Conservation (phyloP, 2,797 vertebrate species). For the Muscicapa striata region DNA sequence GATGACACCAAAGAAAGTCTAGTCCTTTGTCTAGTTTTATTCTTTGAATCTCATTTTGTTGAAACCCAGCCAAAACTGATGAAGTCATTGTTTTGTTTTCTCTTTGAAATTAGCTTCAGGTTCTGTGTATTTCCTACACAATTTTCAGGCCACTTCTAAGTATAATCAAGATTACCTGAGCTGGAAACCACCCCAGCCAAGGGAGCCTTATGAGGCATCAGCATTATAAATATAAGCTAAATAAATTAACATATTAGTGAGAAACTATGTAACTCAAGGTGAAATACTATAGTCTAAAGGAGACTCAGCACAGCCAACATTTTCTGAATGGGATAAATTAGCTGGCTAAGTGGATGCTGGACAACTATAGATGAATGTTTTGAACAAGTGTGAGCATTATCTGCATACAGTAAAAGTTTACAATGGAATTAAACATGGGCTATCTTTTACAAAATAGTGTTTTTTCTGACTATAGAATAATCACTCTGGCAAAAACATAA, state of each 20-base stretch:
- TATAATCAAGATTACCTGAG: neutral
- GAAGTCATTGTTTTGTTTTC: constrained; percentile 69
- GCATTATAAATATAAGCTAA: neutral
- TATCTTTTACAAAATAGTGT: neutral
- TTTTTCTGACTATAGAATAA: neutral
- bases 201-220: neutral
- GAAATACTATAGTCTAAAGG: neutral
- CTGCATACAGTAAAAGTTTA: neutral
- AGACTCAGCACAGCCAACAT: neutral
- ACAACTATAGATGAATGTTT: neutral
- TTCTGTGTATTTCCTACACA: neutral
- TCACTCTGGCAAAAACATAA: constrained; percentile 24
- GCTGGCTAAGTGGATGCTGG: neutral
- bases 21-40: constrained; percentile 66
- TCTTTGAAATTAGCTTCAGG: constrained; percentile 46
- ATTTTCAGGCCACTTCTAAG: constrained; percentile 5
- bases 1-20: constrained; percentile 69
- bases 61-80: constrained; percentile 52
- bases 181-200: neutral
- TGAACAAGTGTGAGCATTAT: constrained; percentile 21
- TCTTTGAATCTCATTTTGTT: constrained; percentile 45
- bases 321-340: neutral
- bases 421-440: neutral
- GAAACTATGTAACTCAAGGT: neutral
- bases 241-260: neutral